Conservation (phyloP, 2,797 vertebrate genomes). For the Monodelphis domestica region DNA sequence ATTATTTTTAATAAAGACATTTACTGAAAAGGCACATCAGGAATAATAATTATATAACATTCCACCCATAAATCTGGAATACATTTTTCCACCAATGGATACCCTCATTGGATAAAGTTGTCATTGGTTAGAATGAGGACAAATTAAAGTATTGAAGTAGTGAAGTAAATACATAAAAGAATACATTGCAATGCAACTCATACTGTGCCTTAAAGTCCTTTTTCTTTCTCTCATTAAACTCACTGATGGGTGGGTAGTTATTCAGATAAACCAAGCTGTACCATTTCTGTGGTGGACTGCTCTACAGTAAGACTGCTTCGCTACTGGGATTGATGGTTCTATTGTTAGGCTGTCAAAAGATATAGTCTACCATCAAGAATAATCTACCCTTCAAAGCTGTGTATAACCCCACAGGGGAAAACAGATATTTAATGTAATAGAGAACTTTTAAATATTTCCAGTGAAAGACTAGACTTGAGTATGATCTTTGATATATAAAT, state of each 20-base stretch:
- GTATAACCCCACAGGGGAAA: not conserved
- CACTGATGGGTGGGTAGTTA: not conserved
- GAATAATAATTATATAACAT: not conserved
- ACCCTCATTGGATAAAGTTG: not conserved
- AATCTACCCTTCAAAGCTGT: not conserved
- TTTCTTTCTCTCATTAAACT: not conserved
- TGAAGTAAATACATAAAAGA: not conserved
- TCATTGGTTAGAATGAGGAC: not conserved
- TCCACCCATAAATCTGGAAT: not conserved
- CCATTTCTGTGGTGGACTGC: not conserved
- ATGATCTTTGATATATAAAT: not conserved
- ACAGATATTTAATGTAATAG: not conserved
- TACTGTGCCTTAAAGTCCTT: not conserved
- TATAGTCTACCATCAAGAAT: not conserved
- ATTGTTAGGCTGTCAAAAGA: not conserved
- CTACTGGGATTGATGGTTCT: not conserved
- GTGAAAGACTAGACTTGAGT: not conserved
- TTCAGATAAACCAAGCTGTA: not conserved
- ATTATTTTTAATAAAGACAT: not conserved
- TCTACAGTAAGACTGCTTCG: not conserved
- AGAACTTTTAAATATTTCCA: not conserved
- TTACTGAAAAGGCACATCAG: not conserved
- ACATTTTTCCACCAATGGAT: no score
- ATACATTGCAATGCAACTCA: not conserved
- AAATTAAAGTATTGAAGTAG: not conserved